These are phyloP conservation scores for Astreopora myriophthalma DNA, from an alignment of 64 coral and sea anemone genomes.

Conservation along the genomic window DNA sequence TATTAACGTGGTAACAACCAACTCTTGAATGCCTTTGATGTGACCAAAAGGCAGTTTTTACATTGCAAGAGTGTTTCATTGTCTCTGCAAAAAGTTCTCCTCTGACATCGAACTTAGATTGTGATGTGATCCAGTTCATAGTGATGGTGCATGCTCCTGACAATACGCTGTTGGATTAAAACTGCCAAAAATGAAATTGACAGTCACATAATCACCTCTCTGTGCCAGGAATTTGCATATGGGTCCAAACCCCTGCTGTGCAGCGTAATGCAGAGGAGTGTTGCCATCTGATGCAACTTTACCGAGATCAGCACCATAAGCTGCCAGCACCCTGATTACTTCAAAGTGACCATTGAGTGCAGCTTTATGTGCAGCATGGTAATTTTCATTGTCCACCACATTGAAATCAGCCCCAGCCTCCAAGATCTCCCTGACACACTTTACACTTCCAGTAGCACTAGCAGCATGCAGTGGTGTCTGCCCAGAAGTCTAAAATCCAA, in stretches of 20 bases:
- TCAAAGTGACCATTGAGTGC: slow-evolving; percentile 93
- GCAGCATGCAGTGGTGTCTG: slow-evolving; percentile 89
- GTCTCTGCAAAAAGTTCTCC: too few species aligned
- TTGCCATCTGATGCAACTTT: slow-evolving; percentile 88
- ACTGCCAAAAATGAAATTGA: too few species aligned
- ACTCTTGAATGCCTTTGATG: too few species aligned
- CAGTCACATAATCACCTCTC: slow-evolving; percentile 70
- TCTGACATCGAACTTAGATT: too few species aligned
- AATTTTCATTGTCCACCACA: slow-evolving; percentile 85
- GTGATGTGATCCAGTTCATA: too few species aligned
- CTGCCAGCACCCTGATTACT: slow-evolving; percentile 86
- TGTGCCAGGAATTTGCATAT: slow-evolving; percentile 95
- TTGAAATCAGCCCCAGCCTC: slow-evolving; percentile 87
- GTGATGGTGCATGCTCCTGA: too few species aligned
- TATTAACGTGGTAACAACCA: too few species aligned
- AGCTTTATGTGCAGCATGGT: slow-evolving; percentile 88
- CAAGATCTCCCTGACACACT: slow-evolving; percentile 82
- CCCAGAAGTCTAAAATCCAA: slow-evolving; percentile 75
- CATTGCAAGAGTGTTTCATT: too few species aligned
- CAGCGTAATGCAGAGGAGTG: slow-evolving; percentile 85
- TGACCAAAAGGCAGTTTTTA: too few species aligned
- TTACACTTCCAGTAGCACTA: slow-evolving; percentile 76
- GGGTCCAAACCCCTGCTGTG: slow-evolving; percentile 84
- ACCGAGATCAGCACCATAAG: slow-evolving; percentile 94
- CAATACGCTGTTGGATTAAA: too few species aligned